These are phyloP conservation scores for Echinarachnius parma DNA, from an alignment of 53 echinoderm and acorn worm species.

Conservation along the genomic window DNA sequence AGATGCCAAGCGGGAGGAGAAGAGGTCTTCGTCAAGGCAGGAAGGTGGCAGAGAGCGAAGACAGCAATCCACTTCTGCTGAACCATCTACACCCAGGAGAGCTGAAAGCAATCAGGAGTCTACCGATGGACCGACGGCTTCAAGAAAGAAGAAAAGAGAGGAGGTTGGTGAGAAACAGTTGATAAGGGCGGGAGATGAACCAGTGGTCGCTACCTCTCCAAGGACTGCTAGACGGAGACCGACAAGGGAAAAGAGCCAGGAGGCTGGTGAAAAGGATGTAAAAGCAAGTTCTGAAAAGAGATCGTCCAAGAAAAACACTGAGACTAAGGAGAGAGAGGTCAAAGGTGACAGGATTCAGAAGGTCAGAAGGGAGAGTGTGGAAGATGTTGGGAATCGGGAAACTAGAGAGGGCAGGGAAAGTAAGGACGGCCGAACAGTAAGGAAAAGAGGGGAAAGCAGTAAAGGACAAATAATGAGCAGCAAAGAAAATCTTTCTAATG, in stretches of 20 bases:
- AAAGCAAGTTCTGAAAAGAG: too few relatives aligned
- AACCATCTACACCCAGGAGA: too few relatives aligned
- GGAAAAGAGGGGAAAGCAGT: constrained; percentile 9
- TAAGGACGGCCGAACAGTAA: background rate
- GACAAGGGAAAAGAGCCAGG: background rate
- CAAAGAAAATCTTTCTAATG: too few relatives aligned
- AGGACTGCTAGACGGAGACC: background rate
- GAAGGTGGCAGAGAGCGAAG: constrained; percentile 20
- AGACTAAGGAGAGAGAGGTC: background rate
- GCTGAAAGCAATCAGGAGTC: background rate
- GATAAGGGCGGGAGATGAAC: background rate
- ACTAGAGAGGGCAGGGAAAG: background rate
- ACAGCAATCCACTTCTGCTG: too few relatives aligned
- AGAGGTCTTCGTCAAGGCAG: background rate
- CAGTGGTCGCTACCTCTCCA: background rate
- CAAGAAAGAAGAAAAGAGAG: background rate
- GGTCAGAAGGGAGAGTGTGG: background rate
- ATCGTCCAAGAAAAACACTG: background rate
- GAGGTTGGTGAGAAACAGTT: background rate
- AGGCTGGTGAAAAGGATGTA: background rate
- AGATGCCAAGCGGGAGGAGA: constrained; percentile 4
- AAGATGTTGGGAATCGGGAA: background rate
- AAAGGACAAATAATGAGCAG: background rate
- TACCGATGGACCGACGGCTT: background rate
- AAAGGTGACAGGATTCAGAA: background rate